Evolutionary conservation across 2,797 vertebrate species (phyloP).

Genomic region (Urocyon cinereoargenteus): DNA sequence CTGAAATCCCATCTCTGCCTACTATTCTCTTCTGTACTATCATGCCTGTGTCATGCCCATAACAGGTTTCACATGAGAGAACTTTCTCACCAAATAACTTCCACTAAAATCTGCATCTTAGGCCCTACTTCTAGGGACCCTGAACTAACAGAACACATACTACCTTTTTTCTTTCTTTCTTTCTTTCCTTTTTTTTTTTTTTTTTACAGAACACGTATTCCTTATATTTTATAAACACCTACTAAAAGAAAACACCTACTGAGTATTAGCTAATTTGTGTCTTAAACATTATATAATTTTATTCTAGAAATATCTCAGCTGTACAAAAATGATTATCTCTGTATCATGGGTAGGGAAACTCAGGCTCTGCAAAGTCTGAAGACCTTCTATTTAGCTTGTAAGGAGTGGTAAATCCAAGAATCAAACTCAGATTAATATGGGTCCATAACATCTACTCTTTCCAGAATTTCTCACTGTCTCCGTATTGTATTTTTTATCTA

Average conservation of each 20-base stretch:
- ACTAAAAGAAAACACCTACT: neutral
- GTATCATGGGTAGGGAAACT: neutral
- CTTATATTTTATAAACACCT: neutral
- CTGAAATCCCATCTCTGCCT: neutral
- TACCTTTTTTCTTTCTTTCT: neutral
- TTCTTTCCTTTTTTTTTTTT: neutral
- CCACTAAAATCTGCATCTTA: neutral
- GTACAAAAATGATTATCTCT: slow-evolving; percentile 12
- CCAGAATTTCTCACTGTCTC: neutral
- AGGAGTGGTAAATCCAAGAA: neutral
- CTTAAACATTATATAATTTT: slow-evolving; percentile 18
- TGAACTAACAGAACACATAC: neutral
- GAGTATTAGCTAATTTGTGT: neutral
- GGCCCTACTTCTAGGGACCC: neutral
- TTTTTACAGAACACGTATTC: neutral
- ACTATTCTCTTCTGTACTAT: neutral
- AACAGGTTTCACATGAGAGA: neutral
- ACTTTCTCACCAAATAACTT: neutral
- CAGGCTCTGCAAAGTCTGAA: neutral
- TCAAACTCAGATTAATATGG: neutral
- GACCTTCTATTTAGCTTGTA: neutral
- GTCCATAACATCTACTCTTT: neutral
- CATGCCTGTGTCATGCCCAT: neutral
- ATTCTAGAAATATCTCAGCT: neutral
- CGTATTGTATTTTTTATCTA: neutral